Percentiles rank a stretch among this genome's conserved stretches.
Evolutionary conservation across 2,797 vertebrate genomes (phyloP).

Genomic region (Prionace glauca): DNA sequence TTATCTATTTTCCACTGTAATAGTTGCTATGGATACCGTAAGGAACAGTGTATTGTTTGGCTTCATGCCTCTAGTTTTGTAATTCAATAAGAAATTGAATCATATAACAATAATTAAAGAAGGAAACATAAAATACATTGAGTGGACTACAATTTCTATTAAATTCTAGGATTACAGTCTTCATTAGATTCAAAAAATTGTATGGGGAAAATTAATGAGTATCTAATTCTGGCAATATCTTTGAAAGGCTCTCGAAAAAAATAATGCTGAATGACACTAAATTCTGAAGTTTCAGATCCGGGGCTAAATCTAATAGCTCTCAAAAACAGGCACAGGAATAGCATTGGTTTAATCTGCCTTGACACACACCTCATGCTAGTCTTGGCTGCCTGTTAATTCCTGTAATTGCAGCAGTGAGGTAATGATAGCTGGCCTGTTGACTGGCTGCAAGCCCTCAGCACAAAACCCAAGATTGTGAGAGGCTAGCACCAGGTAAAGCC

Average conservation of each 20-base stretch:
- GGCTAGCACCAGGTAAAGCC: background rate
- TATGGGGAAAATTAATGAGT: background rate
- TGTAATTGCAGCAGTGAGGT: background rate
- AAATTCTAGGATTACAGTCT: background rate
- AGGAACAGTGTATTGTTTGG: background rate
- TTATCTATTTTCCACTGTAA: background rate
- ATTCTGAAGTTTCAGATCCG: background rate
- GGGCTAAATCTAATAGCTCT: too few relatives aligned
- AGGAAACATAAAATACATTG: background rate
- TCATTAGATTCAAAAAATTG: background rate
- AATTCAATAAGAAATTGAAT: background rate
- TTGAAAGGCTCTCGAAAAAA: background rate
- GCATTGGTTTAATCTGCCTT: background rate
- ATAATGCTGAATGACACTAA: background rate
- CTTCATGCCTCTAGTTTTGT: background rate
- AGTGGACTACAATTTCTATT: background rate
- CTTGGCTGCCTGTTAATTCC: background rate
- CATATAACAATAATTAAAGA: background rate
- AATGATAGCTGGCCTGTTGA: background rate
- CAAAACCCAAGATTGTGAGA: too few relatives aligned
- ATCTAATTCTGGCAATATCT: background rate
- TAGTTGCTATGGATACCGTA: background rate
- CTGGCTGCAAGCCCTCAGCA: background rate
- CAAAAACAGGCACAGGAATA: background rate
- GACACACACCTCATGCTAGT: background rate